A percentile compares a stretch with the other conserved stretches of the same genome.
Evolutionary conservation across 2,113 vertebrate species (phyloP).

Genomic region (Notarius lentiginosus): DNA sequence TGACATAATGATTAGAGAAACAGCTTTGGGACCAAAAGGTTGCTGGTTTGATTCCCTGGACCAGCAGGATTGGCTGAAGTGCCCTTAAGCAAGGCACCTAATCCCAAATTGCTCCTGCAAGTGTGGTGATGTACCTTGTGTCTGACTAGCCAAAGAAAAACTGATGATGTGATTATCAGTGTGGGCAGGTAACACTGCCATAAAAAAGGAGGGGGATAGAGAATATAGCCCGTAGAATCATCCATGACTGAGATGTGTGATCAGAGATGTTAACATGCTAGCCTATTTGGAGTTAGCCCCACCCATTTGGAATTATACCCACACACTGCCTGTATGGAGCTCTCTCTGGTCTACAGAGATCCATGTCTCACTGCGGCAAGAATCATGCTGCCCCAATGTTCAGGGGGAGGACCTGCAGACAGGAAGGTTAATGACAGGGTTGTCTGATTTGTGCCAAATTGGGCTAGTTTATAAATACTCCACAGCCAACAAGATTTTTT

Average conservation of each 20-base stretch:
- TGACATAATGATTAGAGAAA: no score
- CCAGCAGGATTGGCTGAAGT: no score
- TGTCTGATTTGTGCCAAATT: not conserved
- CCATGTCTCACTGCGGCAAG: not conserved
- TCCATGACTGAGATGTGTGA: not conserved
- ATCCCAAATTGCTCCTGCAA: no score
- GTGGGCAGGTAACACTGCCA: no score
- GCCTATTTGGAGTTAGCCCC: not conserved
- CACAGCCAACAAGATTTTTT: not conserved
- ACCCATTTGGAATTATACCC: not conserved
- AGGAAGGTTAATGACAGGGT: not conserved
- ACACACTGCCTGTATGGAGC: not conserved
- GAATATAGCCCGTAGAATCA: not conserved
- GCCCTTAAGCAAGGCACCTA: no score
- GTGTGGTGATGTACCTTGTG: no score
- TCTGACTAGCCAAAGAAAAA: no score
- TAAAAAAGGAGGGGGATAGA: not conserved
- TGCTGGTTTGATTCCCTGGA: no score
- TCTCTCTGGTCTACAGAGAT: not conserved
- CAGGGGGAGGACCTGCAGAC: not conserved
- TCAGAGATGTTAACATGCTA: not conserved
- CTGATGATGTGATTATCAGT: no score
- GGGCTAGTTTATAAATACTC: not conserved
- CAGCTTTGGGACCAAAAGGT: no score
- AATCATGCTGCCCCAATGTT: not conserved